Conservation (phyloP, 2,113 vertebrate genomes). For the Phycodurus eques region DNA sequence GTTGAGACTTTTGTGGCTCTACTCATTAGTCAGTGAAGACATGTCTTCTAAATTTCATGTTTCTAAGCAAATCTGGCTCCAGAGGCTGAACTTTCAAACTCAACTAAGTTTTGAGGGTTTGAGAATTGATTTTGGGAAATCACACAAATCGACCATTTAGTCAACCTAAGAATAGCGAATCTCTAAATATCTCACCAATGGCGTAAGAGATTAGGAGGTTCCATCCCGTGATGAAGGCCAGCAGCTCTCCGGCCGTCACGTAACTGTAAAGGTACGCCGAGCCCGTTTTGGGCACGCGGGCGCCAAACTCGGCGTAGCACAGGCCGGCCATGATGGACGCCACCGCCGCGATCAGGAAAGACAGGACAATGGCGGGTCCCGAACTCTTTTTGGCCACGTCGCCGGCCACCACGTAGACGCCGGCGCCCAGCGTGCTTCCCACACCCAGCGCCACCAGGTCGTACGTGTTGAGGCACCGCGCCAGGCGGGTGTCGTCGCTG, state of each 20-base stretch:
- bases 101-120: too few relatives aligned
- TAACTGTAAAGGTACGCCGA: slow-evolving; percentile 98
- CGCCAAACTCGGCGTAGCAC: slow-evolving; percentile 94
- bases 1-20: too few relatives aligned
- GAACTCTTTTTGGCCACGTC: slow-evolving; percentile 83
- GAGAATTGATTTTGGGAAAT: neutral
- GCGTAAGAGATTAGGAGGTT: slow-evolving; percentile 96
- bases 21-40: too few relatives aligned
- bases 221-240: slow-evolving; percentile 97
- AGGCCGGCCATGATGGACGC: slow-evolving; percentile 92
- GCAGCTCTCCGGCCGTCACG: slow-evolving; percentile 91
- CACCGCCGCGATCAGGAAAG: slow-evolving; percentile 88
- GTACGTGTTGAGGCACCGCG: slow-evolving; percentile 87
- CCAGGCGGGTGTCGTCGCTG: slow-evolving; percentile 79
- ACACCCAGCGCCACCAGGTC: slow-evolving; percentile 94
- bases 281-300: slow-evolving; percentile 90
- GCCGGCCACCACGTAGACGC: slow-evolving; percentile 92
- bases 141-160: neutral
- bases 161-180: neutral
- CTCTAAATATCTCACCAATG: slow-evolving; percentile 78
- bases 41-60: too few relatives aligned
- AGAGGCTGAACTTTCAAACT: too few relatives aligned
- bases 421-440: slow-evolving; percentile 92
- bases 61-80: too few relatives aligned
- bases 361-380: slow-evolving; percentile 89